Base-by-base conservation (phyloP, 1,140 invertebrate genomes). In the Drosophila kikkawai region DNA sequence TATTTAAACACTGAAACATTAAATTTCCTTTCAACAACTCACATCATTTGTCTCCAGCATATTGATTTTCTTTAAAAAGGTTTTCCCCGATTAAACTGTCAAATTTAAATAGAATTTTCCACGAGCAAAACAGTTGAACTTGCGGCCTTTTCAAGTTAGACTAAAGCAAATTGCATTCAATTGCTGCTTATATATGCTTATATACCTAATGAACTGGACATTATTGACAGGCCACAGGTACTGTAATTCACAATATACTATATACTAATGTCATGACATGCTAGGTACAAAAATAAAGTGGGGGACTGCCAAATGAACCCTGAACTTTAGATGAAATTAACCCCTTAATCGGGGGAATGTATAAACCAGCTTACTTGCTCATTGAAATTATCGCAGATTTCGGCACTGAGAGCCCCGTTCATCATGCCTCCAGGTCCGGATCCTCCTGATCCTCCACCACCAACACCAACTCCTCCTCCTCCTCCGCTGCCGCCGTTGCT, bases 361-460 rank as follows among this genome's bases (percentile, higher is more conserved):
- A 7, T 15, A 22, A 37, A 15, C n/a, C 60, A 60, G 80, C 91
- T 92, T 93, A 93, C 92, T 92, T 93, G 92, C 82, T 93, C 91
- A 51, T 92, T 92, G 41, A 93, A 71, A 92, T 92, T 93, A 59
- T 93, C 92, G 74, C 92, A 93, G 42, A 93, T 91, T 61, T 93
- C 92, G 29, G 92, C 91, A 66, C 87, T 91, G 42, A 92, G 70
- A 7, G 80, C 64, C 17, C 91, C 91, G 79, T 85, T 93, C 85
- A 92, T 92, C 85, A 92, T 92, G 57, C 74, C 79, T 42, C 48
- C 76, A 13, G 75, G 56, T 13, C 71, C 60, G 26, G 55, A 51
- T 57, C 74, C 73, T 47, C 39, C 75, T 9, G 15, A 50, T n/a
- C 47, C 66, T 42, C 41, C 41, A 3, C 9, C 45, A 19, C 5